These are phyloP conservation scores for Hartigia nigra DNA, from an alignment of 2,888 invertebrate species.

Conservation along the genomic window DNA sequence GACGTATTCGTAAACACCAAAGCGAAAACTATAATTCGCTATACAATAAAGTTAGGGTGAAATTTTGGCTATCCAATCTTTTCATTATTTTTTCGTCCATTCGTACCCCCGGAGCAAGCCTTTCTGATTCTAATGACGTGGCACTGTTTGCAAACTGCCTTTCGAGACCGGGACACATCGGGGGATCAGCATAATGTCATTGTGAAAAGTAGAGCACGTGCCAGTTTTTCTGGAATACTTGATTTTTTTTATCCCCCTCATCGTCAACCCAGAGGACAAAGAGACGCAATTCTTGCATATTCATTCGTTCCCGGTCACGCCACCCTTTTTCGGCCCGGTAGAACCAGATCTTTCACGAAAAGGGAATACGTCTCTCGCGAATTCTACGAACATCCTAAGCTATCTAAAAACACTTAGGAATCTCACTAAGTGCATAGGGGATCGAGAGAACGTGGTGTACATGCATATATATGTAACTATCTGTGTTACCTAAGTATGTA, in stretches of 20 bases:
- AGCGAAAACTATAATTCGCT: slow-evolving; percentile 12
- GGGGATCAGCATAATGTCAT: slow-evolving; percentile 11
- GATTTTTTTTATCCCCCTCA: slow-evolving; percentile 1
- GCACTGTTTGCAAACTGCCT: slow-evolving; percentile 38
- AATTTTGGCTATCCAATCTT: slow-evolving; percentile 20
- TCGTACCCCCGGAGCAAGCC: neutral
- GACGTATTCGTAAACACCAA: neutral
- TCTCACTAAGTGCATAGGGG: neutral
- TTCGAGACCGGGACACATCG: slow-evolving; percentile 14
- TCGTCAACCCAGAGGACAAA: slow-evolving; percentile 11
- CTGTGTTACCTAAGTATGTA: neutral
- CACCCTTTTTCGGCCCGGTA: slow-evolving; percentile 14
- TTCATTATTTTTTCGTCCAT: slow-evolving; percentile 20
- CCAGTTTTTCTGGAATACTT: slow-evolving; percentile 21
- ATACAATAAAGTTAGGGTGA: slow-evolving; percentile 19
- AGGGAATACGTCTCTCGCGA: neutral
- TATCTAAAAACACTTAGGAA: neutral
- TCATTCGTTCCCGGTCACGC: slow-evolving; percentile 16
- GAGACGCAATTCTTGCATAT: slow-evolving; percentile 19
- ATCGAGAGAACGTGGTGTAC: neutral
- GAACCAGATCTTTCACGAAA: neutral
- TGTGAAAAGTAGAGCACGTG: slow-evolving; percentile 35
- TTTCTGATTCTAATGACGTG: slow-evolving; percentile 18
- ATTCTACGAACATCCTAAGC: neutral
- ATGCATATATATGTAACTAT: neutral